A percentile compares a stretch with the other conserved stretches of the same genome.
Conservation (phyloP, 2,113 vertebrate genomes). For the Psophia crepitans region DNA sequence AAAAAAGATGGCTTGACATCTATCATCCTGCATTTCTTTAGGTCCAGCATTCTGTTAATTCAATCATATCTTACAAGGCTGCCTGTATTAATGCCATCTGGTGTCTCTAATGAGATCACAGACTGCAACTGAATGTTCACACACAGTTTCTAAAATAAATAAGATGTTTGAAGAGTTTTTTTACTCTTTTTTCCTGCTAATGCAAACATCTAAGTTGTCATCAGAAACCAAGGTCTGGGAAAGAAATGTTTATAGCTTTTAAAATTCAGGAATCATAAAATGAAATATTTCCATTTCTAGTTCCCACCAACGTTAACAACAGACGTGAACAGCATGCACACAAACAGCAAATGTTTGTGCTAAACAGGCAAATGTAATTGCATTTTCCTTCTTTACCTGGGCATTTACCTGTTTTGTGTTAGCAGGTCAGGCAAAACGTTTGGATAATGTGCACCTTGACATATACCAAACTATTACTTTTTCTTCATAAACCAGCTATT, state of each 20-base stretch:
- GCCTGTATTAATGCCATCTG: neutral
- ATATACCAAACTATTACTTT: neutral
- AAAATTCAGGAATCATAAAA: neutral
- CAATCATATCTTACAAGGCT: neutral
- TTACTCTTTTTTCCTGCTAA: neutral
- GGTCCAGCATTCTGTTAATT: neutral
- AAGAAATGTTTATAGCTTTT: neutral
- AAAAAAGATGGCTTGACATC: neutral
- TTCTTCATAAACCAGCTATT: neutral
- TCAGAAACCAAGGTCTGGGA: neutral
- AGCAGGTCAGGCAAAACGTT: neutral
- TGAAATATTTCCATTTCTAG: neutral
- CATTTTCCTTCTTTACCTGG: neutral
- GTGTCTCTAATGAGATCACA: neutral
- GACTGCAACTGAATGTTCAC: neutral
- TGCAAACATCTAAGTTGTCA: neutral
- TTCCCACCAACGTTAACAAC: neutral
- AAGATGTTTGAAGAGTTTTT: fast-evolving
- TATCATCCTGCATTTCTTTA: neutral
- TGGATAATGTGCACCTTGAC: neutral
- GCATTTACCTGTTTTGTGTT: neutral
- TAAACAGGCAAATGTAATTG: neutral
- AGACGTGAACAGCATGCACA: neutral
- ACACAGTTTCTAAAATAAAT: neutral
- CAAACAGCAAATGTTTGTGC: neutral